Conservation (phyloP, 2,888 invertebrate species). For the Epicampocera succincta region DNA sequence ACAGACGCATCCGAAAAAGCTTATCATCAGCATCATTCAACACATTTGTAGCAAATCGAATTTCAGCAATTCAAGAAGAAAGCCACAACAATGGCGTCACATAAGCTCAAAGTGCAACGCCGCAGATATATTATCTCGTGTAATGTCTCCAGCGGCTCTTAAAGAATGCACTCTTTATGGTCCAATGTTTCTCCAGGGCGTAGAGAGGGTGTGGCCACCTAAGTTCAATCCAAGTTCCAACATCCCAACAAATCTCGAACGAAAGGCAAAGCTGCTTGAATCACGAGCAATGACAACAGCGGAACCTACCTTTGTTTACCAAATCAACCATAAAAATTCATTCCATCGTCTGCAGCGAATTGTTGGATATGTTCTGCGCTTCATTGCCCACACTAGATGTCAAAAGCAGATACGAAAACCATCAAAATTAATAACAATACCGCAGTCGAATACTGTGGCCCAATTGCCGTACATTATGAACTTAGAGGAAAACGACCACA, state of each 20-base stretch:
- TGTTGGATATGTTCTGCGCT: constrained; percentile 22
- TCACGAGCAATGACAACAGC: neutral
- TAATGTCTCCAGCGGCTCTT: neutral
- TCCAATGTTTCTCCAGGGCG: constrained; percentile 6
- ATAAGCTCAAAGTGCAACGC: constrained; percentile 14
- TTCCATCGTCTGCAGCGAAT: neutral
- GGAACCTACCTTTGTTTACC: neutral
- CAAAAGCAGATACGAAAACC: constrained; percentile 5
- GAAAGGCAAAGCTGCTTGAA: neutral
- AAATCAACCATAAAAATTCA: constrained; percentile 2
- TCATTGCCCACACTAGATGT: constrained; percentile 8
- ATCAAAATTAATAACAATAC: constrained; percentile 7
- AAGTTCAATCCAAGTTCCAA: neutral
- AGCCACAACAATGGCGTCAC: constrained; percentile 12
- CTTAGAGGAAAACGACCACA: constrained; percentile 20
- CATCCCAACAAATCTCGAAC: neutral
- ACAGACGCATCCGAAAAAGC: constrained; percentile 17
- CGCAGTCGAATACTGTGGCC: constrained; percentile 47
- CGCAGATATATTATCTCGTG: neutral
- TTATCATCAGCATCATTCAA: constrained; percentile 14
- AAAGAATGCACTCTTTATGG: neutral
- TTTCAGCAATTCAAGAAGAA: neutral
- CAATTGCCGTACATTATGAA: constrained; percentile 24
- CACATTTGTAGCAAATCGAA: constrained; percentile 16
- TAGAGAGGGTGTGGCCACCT: neutral